A percentile compares a stretch with the other conserved stretches of the same genome.
Evolutionary conservation across 2,888 invertebrate species (phyloP).

Genomic region (Portevinia maculata): DNA sequence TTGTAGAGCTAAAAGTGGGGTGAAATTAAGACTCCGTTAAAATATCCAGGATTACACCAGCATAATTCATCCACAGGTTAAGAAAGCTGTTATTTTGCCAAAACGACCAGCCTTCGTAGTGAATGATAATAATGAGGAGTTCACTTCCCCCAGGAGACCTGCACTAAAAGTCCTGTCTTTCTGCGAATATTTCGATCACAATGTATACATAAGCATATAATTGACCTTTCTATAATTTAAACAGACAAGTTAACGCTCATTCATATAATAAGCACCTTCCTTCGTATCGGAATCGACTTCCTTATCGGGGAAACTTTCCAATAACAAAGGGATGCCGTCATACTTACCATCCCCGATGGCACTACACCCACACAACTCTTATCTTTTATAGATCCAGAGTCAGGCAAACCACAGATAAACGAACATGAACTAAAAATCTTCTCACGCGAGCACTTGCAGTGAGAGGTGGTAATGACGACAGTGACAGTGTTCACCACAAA

Average conservation of each 20-base stretch:
- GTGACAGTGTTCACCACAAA: conserved; percentile 53
- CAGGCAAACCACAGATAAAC: conserved; percentile 36
- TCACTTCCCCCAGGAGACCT: no score
- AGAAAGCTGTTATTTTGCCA: no score
- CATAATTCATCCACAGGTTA: no score
- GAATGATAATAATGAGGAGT: no score
- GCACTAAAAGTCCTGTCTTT: no score
- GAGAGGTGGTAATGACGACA: conserved; percentile 48
- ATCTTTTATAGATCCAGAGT: conserved; percentile 8
- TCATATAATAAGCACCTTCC: not conserved
- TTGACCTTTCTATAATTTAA: no score
- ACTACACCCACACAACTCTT: conserved; percentile 8
- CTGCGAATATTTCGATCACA: no score
- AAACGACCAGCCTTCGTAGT: no score
- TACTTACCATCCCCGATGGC: not conserved
- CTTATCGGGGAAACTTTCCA: not conserved
- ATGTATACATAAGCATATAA: no score
- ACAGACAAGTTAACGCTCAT: not conserved
- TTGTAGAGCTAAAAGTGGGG: no score
- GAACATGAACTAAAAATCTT: conserved; percentile 49
- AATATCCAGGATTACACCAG: no score
- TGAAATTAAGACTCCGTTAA: no score
- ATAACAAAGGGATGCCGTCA: conserved; percentile 5
- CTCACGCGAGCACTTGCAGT: conserved; percentile 33
- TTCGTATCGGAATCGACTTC: not conserved